phyloP scores from a whole-genome alignment of 2,113 vertebrate genomes.

The Amblyornis subalaris region DNA sequence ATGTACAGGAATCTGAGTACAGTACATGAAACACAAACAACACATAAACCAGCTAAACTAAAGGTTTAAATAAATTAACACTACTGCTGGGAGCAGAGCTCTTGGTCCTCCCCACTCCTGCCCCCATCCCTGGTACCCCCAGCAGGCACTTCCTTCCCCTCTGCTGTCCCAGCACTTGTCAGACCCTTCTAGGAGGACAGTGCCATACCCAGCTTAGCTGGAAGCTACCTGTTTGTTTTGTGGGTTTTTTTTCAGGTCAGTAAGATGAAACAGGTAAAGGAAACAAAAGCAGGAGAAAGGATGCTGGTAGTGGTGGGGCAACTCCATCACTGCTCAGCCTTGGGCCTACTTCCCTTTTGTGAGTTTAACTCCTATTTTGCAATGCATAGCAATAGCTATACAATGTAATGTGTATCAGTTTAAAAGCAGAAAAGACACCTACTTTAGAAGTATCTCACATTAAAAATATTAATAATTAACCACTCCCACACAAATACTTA shows the following conservation, averaged over 20 bases:
- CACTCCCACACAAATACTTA: neutral
- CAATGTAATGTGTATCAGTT: neutral
- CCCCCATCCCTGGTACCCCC: neutral
- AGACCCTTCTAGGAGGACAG: neutral
- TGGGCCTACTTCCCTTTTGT: neutral
- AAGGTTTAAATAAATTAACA: neutral
- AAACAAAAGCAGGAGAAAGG: neutral
- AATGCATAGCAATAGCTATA: neutral
- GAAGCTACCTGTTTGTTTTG: neutral
- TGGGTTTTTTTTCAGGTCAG: fast-evolving
- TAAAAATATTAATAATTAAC: neutral
- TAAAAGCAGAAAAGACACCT: neutral
- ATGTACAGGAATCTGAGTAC: neutral
- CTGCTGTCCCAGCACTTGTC: neutral
- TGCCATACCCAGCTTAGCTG: neutral
- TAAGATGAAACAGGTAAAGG: neutral
- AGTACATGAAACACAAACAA: neutral
- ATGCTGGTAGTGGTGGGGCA: neutral
- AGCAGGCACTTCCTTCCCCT: neutral
- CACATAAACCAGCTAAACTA: neutral
- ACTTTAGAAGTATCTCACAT: neutral
- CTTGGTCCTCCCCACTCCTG: neutral
- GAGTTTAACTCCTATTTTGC: neutral
- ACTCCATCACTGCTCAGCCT: neutral
- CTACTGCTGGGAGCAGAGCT: neutral